A percentile compares a stretch with the other conserved stretches of the same genome.
Evolutionary conservation across 2,797 vertebrate species (phyloP).

Genomic region (Heliangelus exortis): DNA sequence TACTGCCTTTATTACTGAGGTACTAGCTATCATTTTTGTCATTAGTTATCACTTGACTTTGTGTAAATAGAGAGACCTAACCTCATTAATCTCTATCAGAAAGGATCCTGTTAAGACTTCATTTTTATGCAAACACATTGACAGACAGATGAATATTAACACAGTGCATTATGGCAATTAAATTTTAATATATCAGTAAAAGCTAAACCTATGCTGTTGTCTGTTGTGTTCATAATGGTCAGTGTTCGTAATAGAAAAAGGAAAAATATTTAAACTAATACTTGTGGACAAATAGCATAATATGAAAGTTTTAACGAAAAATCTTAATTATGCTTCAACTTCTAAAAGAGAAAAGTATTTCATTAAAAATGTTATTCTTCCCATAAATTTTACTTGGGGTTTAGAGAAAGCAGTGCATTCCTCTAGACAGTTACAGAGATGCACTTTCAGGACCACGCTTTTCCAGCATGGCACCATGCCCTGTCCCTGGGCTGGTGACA

Average conservation of each 20-base stretch:
- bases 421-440: neutral
- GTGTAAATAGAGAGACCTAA: neutral
- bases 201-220: neutral
- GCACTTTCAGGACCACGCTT: neutral
- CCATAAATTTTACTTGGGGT: neutral
- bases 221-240: neutral
- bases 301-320: neutral
- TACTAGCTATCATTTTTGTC: neutral
- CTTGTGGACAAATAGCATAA: neutral
- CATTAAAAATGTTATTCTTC: neutral
- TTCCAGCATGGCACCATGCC: neutral
- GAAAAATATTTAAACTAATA: neutral
- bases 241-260: neutral
- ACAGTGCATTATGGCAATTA: neutral
- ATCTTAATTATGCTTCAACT: neutral
- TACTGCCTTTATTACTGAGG: neutral
- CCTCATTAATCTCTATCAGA: neutral
- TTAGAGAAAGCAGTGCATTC: neutral
- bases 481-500: neutral
- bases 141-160: too few relatives aligned
- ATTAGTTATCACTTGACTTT: neutral
- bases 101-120: neutral
- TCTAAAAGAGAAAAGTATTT: neutral
- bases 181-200: neutral
- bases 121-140: neutral